phyloP scores from a whole-genome alignment of 2,113 vertebrate genomes.

The Cochlearius cochlearius region DNA sequence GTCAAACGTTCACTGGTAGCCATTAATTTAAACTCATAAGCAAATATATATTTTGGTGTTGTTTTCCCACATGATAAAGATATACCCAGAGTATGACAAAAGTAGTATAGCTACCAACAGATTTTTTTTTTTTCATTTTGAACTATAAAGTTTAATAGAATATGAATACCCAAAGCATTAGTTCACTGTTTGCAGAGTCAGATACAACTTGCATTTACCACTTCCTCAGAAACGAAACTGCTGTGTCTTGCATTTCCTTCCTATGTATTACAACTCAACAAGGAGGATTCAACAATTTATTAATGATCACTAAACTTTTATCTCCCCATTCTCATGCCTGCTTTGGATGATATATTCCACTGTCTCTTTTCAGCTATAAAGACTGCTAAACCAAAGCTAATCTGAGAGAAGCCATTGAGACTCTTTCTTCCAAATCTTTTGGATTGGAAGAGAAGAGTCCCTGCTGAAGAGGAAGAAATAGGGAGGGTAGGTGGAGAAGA shows the following conservation, averaged over 20 bases:
- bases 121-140: neutral
- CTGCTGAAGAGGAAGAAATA: neutral
- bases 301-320: neutral
- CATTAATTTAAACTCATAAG: neutral
- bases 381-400: neutral
- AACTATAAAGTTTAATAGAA: neutral
- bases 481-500: neutral
- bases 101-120: neutral
- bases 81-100: neutral
- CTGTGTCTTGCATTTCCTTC: neutral
- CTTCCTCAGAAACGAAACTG: neutral
- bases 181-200: neutral
- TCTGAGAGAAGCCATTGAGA: neutral
- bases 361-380: neutral
- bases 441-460: neutral
- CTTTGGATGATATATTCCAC: neutral
- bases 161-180: neutral
- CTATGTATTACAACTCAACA: neutral
- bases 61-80: neutral
- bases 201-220: neutral
- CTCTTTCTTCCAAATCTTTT: neutral
- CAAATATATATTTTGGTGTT: neutral
- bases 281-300: neutral
- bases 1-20: neutral
- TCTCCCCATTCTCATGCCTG: neutral